Percentiles rank a stretch among this genome's conserved stretches.
Conservation (phyloP, 2,797 vertebrate genomes). For the Sorex maritimensis region DNA sequence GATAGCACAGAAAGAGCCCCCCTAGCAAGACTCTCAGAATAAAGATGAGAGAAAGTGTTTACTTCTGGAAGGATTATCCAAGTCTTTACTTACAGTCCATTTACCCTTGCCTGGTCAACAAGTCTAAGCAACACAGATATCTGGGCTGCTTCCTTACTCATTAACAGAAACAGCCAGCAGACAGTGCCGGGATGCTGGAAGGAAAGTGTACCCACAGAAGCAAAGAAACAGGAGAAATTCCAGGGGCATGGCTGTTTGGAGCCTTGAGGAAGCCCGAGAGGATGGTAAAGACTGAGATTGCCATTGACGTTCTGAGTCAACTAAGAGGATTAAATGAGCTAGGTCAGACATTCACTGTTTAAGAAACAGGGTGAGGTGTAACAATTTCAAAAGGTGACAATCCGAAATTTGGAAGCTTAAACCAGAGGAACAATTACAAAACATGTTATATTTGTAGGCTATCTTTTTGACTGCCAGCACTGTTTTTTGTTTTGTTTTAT, state of each 20-base stretch:
- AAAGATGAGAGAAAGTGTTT: constrained; percentile 43
- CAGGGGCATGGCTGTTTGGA: not conserved
- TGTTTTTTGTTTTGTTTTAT: too few relatives aligned
- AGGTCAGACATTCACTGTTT: not conserved
- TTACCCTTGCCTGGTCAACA: not conserved
- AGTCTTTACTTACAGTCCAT: constrained; percentile 21
- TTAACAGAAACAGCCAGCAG: not conserved
- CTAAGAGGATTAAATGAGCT: not conserved
- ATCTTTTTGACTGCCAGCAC: not conserved
- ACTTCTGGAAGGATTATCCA: not conserved
- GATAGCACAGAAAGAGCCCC: not conserved
- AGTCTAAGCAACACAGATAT: not conserved
- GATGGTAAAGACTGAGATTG: not conserved
- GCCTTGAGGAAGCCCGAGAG: not conserved
- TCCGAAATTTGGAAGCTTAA: constrained; percentile 22
- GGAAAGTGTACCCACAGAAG: not conserved
- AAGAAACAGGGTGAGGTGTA: not conserved
- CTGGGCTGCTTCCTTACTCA: not conserved
- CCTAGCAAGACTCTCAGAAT: not conserved
- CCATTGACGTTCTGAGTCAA: not conserved
- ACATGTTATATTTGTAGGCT: constrained; percentile 4
- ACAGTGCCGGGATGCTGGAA: not conserved
- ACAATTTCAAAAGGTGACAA: constrained; percentile 13
- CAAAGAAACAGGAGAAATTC: not conserved
- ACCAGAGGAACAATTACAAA: not conserved